Percentiles rank a stretch among this genome's conserved stretches.
These are phyloP conservation scores for Drosophila bocqueti DNA, from an alignment of 1,140 invertebrate species.

Conservation along the genomic window DNA sequence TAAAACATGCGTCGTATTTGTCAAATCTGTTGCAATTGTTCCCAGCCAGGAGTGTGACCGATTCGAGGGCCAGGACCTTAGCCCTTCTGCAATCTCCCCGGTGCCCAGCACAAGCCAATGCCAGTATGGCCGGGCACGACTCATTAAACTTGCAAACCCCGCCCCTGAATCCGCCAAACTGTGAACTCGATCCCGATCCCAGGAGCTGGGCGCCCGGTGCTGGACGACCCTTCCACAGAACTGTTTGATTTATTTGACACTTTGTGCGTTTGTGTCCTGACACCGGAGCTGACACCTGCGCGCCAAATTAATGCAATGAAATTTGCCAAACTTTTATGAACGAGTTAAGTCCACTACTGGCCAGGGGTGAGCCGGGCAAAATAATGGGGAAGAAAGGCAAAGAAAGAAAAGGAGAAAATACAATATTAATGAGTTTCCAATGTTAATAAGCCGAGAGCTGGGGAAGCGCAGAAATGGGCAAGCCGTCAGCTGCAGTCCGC, in stretches of 20 bases:
- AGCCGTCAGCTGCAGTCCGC: constrained; percentile 72
- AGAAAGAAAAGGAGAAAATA: constrained; percentile 39
- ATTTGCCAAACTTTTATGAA: constrained; percentile 75
- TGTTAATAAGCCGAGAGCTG: constrained; percentile 71
- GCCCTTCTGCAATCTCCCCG: not conserved
- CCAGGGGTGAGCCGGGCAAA: constrained; percentile 3
- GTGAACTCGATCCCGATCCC: constrained; percentile 7
- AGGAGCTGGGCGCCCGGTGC: constrained; percentile 21
- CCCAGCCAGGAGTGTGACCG: constrained; percentile 23
- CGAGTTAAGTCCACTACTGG: constrained; percentile 59
- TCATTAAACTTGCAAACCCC: constrained; percentile 61
- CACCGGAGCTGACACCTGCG: constrained; percentile 69
- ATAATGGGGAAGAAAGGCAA: constrained; percentile 8
- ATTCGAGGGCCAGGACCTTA: constrained; percentile 30
- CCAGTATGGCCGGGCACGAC: constrained; percentile 46
- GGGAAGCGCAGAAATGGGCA: constrained; percentile 17
- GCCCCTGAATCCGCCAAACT: not conserved
- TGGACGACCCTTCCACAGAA: constrained; percentile 25
- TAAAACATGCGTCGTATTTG: constrained; percentile 72
- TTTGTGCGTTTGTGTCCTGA: constrained; percentile 43
- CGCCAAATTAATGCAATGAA: constrained; percentile 76
- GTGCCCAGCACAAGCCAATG: not conserved
- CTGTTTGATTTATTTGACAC: constrained; percentile 68
- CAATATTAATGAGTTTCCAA: constrained; percentile 83
- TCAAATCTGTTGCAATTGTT: constrained; percentile 74